Evolutionary conservation across 2,113 vertebrate genomes (phyloP).

Genomic region (Microtus pennsylvanicus): DNA sequence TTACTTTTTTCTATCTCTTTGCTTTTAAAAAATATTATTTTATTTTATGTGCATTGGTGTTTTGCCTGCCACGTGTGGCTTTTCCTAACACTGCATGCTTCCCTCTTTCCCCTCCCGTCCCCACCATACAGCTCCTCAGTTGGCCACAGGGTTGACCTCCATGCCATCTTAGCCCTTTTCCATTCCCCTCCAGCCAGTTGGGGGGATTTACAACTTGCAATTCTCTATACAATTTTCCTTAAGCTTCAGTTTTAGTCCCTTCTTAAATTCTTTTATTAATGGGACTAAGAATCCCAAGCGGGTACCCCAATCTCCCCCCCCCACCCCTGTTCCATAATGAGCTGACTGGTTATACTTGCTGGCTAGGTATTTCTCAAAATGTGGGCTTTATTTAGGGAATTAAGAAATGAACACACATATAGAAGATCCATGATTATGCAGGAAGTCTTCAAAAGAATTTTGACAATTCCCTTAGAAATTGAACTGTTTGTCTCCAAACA

Average conservation of each 20-base stretch:
- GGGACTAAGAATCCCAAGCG: background rate
- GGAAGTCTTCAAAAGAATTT: constrained; percentile 41
- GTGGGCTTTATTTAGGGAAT: background rate
- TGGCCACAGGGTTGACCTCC: background rate
- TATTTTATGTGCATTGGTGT: too few species aligned
- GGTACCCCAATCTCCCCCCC: background rate
- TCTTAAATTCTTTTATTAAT: background rate
- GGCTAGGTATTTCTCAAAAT: constrained; percentile 9
- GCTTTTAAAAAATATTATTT: background rate
- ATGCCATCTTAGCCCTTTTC: background rate
- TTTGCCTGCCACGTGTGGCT: too few species aligned
- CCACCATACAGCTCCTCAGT: background rate
- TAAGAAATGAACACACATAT: background rate
- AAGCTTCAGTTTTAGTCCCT: background rate
- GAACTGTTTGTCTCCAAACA: constrained; percentile 60
- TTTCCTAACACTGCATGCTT: background rate
- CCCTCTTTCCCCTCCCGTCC: background rate
- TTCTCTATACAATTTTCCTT: background rate
- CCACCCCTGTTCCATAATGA: too few species aligned
- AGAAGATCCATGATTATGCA: background rate
- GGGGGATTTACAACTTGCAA: background rate
- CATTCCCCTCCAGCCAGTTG: background rate
- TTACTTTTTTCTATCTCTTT: background rate
- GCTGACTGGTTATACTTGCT: background rate
- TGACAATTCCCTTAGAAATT: constrained; percentile 48